A percentile compares a stretch with the other conserved stretches of the same genome.
Evolutionary conservation across 2,797 vertebrate genomes (phyloP).

Genomic region (Hybognathus amarus): DNA sequence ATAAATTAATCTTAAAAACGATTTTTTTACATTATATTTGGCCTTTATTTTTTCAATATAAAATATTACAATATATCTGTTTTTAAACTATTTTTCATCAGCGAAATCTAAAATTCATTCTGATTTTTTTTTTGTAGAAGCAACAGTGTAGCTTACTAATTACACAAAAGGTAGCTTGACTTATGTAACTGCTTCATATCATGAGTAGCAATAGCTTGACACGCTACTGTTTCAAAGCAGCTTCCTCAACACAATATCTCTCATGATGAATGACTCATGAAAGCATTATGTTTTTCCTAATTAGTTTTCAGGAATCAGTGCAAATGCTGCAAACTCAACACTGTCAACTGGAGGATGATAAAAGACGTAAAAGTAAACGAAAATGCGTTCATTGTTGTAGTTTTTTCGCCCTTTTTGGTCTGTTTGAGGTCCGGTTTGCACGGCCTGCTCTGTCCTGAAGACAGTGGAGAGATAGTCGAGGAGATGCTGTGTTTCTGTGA

Average conservation of each 20-base stretch:
- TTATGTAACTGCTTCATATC: neutral
- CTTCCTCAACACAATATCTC: conserved; percentile 10
- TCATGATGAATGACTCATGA: conserved; percentile 33
- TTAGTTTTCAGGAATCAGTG: conserved; percentile 21
- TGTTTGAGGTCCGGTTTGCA: neutral
- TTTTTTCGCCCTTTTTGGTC: too few species aligned
- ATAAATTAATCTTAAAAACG: too few species aligned
- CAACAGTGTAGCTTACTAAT: conserved; percentile 7
- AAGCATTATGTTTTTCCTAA: conserved; percentile 30
- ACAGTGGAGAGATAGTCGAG: conserved; percentile 19
- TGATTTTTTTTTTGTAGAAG: neutral
- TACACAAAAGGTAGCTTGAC: neutral
- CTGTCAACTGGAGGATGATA: conserved; percentile 15
- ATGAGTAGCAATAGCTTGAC: neutral
- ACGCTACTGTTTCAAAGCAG: conserved; percentile 9
- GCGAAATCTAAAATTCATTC: neutral
- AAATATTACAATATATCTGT: neutral
- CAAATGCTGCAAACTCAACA: conserved; percentile 13
- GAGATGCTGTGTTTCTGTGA: conserved; percentile 39
- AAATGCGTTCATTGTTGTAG: neutral
- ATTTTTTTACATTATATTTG: too few species aligned
- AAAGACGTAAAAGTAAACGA: neutral
- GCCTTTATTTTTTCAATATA: neutral
- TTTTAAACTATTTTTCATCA: neutral
- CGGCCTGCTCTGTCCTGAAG: neutral